Percentiles rank a stretch among this genome's conserved stretches.
Conservation (phyloP, 2,797 vertebrate genomes). For the Amazonetta brasiliensis region DNA sequence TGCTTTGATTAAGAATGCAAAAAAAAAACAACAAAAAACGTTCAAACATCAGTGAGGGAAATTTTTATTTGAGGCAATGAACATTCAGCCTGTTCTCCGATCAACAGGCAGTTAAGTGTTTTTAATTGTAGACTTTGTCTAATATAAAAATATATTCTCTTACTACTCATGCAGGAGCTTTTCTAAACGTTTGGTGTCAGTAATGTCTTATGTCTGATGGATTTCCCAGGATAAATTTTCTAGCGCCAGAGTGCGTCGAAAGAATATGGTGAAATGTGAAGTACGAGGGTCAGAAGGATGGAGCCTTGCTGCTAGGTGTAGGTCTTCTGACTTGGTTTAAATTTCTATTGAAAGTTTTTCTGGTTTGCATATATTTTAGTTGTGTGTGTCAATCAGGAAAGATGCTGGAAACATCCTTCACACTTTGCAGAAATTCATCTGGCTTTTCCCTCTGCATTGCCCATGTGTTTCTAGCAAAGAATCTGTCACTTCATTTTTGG, state of each 20-base stretch:
- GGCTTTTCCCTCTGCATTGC: not conserved
- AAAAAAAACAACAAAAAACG: rapidly evolving
- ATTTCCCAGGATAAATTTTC: not conserved
- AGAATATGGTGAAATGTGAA: not conserved
- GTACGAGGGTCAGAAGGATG: not conserved
- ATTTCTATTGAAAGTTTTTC: not conserved
- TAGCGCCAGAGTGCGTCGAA: not conserved
- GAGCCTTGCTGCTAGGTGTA: not conserved
- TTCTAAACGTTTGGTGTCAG: conserved; percentile 43
- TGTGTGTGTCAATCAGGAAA: not conserved
- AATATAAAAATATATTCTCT: not conserved
- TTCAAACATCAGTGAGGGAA: no score
- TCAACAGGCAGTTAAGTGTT: not conserved
- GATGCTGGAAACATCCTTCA: not conserved
- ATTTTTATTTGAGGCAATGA: not conserved
- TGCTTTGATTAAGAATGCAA: not conserved
- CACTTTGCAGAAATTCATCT: conserved; percentile 1
- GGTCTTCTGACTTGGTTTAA: not conserved
- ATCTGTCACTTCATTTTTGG: conserved; percentile 27
- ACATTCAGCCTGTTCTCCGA: not conserved
- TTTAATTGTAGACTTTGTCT: not conserved
- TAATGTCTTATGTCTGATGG: conserved; percentile 13
- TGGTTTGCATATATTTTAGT: not conserved
- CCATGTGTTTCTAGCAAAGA: not conserved
- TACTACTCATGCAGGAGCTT: not conserved